These are phyloP conservation scores for Acanthis flammea DNA, from an alignment of 2,797 vertebrate genomes.

Conservation along the genomic window DNA sequence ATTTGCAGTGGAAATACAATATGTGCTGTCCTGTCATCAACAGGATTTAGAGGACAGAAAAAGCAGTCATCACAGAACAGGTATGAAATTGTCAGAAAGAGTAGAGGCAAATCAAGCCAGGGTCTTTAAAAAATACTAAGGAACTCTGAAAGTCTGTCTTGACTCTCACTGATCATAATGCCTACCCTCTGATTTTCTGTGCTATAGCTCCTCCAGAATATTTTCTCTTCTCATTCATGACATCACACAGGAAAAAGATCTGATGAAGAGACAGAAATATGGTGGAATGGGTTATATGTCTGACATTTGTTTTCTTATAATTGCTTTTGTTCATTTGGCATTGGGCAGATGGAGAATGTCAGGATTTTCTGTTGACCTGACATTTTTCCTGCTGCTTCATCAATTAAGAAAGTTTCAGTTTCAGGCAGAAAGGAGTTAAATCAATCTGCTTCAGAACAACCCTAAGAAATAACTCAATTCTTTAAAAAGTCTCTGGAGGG, in stretches of 20 bases:
- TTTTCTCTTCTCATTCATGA: background rate
- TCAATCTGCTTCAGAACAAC: constrained; percentile 26
- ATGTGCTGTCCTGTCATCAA: background rate
- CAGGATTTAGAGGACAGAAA: background rate
- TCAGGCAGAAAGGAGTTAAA: constrained; percentile 55
- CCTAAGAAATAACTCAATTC: constrained; percentile 24
- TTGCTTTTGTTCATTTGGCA: background rate
- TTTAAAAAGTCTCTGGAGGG: constrained; percentile 3
- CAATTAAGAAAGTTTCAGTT: background rate
- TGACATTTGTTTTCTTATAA: background rate
- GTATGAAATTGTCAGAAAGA: background rate
- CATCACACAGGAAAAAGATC: background rate
- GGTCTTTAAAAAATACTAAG: background rate
- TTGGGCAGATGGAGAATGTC: background rate
- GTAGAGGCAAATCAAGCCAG: background rate
- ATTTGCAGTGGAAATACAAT: constrained; percentile 1
- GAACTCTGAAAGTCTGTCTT: background rate
- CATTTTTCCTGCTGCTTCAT: constrained; percentile 1
- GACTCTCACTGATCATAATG: background rate
- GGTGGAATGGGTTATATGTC: background rate
- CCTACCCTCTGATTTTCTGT: background rate
- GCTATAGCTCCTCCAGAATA: background rate
- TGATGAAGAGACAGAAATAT: background rate
- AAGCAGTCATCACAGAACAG: background rate
- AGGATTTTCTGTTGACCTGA: constrained; percentile 1